Conservation (phyloP, 1,140 invertebrate species). For the Asbolus verrucosus region DNA sequence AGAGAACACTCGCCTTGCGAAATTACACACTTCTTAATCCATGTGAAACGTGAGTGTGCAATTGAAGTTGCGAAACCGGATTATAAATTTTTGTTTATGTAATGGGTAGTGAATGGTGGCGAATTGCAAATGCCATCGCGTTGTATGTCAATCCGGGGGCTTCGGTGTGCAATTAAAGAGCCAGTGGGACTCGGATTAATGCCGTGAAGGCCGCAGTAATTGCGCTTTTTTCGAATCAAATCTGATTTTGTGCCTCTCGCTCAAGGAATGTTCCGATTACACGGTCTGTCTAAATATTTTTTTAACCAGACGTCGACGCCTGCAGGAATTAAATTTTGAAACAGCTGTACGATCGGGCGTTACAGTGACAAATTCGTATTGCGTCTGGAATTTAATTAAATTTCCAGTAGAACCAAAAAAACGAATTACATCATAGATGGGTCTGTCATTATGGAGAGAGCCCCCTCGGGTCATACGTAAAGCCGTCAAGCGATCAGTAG, state of each 20-base stretch:
- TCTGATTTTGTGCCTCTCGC: constrained; percentile 4
- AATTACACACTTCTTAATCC: not conserved
- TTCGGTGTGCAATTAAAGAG: too few species aligned
- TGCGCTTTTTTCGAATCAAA: constrained; percentile 2
- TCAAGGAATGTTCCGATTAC: constrained; percentile 1
- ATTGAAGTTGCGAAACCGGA: constrained; percentile 1
- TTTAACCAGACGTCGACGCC: not conserved
- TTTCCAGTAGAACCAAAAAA: constrained; percentile 28
- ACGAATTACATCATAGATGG: constrained; percentile 36
- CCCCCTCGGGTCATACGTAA: constrained; percentile 31
- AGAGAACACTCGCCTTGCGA: not conserved
- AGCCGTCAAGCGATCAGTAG: constrained; percentile 44
- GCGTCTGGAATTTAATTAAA: constrained; percentile 30
- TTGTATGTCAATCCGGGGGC: not conserved
- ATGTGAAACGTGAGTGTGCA: not conserved
- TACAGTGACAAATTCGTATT: constrained; percentile 16
- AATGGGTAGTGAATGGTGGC: not conserved
- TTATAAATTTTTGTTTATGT: not conserved
- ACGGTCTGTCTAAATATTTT: constrained; percentile 4
- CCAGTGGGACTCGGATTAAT: not conserved
- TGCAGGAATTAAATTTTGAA: not conserved
- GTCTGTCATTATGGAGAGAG: constrained; percentile 32
- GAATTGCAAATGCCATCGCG: not conserved
- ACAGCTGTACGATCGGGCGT: not conserved
- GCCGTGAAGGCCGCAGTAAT: not conserved